These are phyloP conservation scores for Endomychus coccineus DNA, from an alignment of 2,888 invertebrate genomes.

Conservation along the genomic window DNA sequence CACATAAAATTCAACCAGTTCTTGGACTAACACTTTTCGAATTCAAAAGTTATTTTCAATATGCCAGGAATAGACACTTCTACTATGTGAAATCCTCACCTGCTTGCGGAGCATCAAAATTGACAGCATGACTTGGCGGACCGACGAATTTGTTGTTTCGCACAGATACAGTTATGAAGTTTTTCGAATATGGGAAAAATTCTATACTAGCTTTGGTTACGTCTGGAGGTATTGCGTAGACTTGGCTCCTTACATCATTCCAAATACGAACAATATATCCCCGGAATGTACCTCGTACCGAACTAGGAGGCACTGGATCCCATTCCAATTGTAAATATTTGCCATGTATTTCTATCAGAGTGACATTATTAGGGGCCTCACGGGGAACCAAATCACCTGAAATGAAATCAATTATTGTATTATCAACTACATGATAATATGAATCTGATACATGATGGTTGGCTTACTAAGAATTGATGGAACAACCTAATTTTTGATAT, in stretches of 20 bases:
- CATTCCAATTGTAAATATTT: slow-evolving; percentile 31
- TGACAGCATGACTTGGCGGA: slow-evolving; percentile 32
- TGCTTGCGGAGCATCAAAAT: slow-evolving; percentile 35
- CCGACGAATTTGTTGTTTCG: slow-evolving; percentile 36
- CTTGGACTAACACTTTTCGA: too few relatives aligned
- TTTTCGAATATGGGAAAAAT: slow-evolving; percentile 35
- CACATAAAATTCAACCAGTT: too few relatives aligned
- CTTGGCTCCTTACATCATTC: slow-evolving; percentile 33
- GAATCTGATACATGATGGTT: too few relatives aligned
- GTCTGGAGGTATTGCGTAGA: slow-evolving; percentile 32
- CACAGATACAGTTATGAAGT: slow-evolving; percentile 34
- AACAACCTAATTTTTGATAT: too few relatives aligned
- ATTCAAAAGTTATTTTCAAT: too few relatives aligned
- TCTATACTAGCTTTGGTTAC: slow-evolving; percentile 30
- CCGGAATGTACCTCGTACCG: slow-evolving; percentile 32
- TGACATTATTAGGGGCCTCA: slow-evolving; percentile 31
- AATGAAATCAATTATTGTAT: slow-evolving; percentile 7
- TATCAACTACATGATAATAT: background rate
- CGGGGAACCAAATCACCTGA: slow-evolving; percentile 33
- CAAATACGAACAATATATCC: slow-evolving; percentile 34
- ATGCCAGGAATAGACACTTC: too few relatives aligned
- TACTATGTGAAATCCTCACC: slow-evolving; percentile 25
- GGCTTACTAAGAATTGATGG: too few relatives aligned
- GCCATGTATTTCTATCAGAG: slow-evolving; percentile 28
- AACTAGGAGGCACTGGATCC: slow-evolving; percentile 28